Percentiles rank a stretch among this genome's conserved stretches.
Evolutionary conservation across 2,113 vertebrate species (phyloP).

Genomic region (Saccopteryx leptura): DNA sequence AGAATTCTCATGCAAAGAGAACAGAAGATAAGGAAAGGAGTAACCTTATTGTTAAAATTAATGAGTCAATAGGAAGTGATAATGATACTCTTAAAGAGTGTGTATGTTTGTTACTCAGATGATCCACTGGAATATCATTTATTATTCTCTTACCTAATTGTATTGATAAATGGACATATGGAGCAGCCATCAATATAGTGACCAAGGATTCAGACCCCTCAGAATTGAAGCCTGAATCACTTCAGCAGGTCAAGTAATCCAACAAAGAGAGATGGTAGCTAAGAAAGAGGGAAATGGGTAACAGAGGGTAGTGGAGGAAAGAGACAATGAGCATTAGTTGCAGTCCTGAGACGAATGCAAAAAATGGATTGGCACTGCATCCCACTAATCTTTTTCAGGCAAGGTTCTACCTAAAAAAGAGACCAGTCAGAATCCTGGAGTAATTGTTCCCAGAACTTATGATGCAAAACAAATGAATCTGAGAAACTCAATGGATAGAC

Average conservation of each 20-base stretch:
- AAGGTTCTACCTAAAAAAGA: neutral
- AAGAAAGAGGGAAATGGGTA: neutral
- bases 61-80: neutral
- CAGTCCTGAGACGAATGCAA: neutral
- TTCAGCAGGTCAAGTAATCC: neutral
- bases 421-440: neutral
- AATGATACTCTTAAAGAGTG: neutral
- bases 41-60: neutral
- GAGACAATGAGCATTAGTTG: neutral
- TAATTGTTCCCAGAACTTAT: neutral
- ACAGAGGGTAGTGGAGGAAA: neutral
- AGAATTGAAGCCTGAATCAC: neutral
- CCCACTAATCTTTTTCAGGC: neutral
- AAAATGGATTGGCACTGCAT: neutral
- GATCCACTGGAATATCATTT: neutral
- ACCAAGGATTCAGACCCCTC: neutral
- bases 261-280: neutral
- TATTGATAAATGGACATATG: constrained; percentile 14
- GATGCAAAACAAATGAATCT: neutral
- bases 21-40: neutral
- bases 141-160: neutral
- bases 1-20: neutral
- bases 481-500: neutral
- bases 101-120: neutral
- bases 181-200: neutral